Conservation (phyloP, 2,888 invertebrate genomes). For the Torymus aiolomorphi region DNA sequence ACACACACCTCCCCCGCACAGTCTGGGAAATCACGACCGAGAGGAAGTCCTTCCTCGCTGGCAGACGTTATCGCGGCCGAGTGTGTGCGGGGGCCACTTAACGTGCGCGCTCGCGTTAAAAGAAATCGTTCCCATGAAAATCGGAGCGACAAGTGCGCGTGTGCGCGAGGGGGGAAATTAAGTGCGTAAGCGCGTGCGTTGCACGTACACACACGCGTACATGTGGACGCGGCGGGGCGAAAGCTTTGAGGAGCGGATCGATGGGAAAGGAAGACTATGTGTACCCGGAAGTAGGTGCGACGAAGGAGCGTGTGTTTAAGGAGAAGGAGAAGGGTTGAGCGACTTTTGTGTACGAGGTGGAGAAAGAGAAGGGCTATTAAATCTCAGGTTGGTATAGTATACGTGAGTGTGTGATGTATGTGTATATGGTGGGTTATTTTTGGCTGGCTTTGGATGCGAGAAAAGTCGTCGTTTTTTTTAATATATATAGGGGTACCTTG, state of each 20-base stretch:
- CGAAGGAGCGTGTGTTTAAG: conserved; percentile 21
- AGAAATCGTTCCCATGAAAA: conserved; percentile 57
- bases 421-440: too few relatives aligned
- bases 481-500: too few relatives aligned
- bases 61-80: conserved; percentile 49
- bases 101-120: conserved; percentile 32
- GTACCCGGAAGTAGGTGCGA: conserved; percentile 48
- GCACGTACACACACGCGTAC: too few relatives aligned
- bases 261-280: conserved; percentile 46
- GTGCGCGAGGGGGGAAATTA: neutral
- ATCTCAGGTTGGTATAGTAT: too few relatives aligned
- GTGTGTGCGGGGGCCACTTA: conserved; percentile 24
- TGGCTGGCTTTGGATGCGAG: too few relatives aligned
- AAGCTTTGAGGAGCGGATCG: conserved; percentile 23
- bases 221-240: neutral
- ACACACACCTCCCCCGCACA: neutral
- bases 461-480: too few relatives aligned
- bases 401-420: too few relatives aligned
- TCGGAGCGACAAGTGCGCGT: conserved; percentile 47
- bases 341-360: too few relatives aligned
- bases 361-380: too few relatives aligned
- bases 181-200: neutral
- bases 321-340: neutral
- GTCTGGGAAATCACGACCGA: conserved; percentile 27
- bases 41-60: conserved; percentile 27